Percentiles rank a stretch among this genome's conserved stretches.
Conservation (phyloP, 2,797 vertebrate genomes). For the Peromyscus melanophrys region DNA sequence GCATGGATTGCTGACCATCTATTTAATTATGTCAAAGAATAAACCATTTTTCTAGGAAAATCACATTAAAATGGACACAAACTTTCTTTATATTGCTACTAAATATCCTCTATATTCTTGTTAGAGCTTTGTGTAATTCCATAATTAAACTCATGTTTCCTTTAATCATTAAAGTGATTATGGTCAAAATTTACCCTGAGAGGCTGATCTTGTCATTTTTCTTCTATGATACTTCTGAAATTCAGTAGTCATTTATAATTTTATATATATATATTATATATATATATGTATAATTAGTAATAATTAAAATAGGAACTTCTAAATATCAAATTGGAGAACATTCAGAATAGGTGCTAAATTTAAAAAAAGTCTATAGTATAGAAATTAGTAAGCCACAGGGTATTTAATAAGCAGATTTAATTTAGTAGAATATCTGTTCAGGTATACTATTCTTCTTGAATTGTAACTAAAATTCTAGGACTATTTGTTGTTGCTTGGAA, state of each 20-base stretch:
- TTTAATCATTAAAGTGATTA: constrained; percentile 4
- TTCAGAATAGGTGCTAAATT: background rate
- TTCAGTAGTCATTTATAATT: background rate
- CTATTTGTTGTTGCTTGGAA: background rate
- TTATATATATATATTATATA: too few relatives aligned
- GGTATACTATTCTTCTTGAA: background rate
- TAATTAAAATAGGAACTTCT: constrained; percentile 32
- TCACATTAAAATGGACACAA: background rate
- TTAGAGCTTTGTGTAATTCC: background rate
- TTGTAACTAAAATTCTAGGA: background rate
- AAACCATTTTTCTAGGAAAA: constrained; percentile 18
- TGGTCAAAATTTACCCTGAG: background rate
- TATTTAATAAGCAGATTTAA: background rate
- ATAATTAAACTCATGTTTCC: background rate
- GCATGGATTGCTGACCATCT: background rate
- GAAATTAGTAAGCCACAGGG: background rate
- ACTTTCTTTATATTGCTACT: background rate
- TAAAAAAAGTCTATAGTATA: background rate
- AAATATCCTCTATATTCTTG: background rate
- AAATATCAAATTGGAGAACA: background rate
- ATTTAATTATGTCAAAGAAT: background rate
- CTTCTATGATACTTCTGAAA: background rate
- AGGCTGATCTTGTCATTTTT: background rate
- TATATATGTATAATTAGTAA: background rate
- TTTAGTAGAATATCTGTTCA: background rate